Evolutionary conservation across 2,888 invertebrate species (phyloP), one percentile per base, ranked within the genome.

Genomic region (Agrochola lota): DNA sequence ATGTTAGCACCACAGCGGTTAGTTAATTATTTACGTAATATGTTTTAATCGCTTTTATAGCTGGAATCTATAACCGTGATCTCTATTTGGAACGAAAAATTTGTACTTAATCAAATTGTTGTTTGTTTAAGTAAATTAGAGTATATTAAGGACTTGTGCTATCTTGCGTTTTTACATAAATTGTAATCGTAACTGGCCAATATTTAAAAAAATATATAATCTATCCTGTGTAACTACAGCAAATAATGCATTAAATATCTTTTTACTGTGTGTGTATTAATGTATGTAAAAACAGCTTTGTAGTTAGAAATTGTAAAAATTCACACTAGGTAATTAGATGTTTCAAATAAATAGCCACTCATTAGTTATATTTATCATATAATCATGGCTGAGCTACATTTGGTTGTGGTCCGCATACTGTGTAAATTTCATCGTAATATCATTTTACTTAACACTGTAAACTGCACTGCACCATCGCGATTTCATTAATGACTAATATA

Each of bases 241-340:
- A 88, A 83, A 81, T 86, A 85, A 86, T 83, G 86, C 88, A 87
- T 90, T 90, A 90, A 90, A 91, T 91, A 90, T 85, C 87, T 88
- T 89, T 88, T 92, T 91, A 92, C 88, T 91, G 89, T 93, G 92
- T 92, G 93, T 93, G 93, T 94, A 92, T 90, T 92, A 90, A 87
- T 90, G 87, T 91, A 89, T 94, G 92, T 93, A 94, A 92, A 93
- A 92, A 93, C 91, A 88, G 94, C 94, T 95, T 94, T 84, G 89
- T 94, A 95, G 92, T 91, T 94, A 94, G 92, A 93, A 90, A 92
- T 92, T 94, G 93, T 94, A 94, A 92, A 92, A 92, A 91, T 88
- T 91, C 91, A 92, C 90, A 87, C 78, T 91, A 92, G 90, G 85
- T 86, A 84, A 87, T 87, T 94, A 93, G 93, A 90, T 92, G 94